A percentile compares a stretch with the other conserved stretches of the same genome.
Evolutionary conservation across 1,140 invertebrate genomes (phyloP).

Genomic region (Pissodes strobi): DNA sequence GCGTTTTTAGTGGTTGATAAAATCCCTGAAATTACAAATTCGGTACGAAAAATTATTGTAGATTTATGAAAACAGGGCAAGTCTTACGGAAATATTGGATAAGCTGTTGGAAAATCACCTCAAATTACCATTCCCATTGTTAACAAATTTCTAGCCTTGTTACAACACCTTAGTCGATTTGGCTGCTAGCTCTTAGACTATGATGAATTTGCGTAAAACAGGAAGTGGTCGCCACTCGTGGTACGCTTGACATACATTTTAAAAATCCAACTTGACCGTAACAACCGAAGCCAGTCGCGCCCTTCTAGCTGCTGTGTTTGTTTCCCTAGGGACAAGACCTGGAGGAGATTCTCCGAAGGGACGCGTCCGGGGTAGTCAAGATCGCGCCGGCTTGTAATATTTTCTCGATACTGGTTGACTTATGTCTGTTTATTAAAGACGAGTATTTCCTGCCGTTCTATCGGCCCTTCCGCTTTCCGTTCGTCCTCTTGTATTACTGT

Average conservation of each 20-base stretch:
- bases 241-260: too few relatives aligned
- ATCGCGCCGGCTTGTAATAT: constrained; percentile 53
- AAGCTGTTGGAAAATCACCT: background rate
- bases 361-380: constrained; percentile 47
- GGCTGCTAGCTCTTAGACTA: too few relatives aligned
- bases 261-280: constrained; percentile 8
- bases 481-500: constrained; percentile 56
- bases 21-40: background rate
- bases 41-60: too few relatives aligned
- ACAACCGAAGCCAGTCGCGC: constrained; percentile 25
- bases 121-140: too few relatives aligned
- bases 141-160: too few relatives aligned
- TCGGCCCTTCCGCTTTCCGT: constrained; percentile 56
- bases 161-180: too few relatives aligned
- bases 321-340: constrained; percentile 48
- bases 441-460: constrained; percentile 53
- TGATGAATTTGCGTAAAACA: too few relatives aligned
- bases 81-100: background rate
- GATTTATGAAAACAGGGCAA: too few relatives aligned
- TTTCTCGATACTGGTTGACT: constrained; percentile 52
- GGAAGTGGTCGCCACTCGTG: too few relatives aligned
- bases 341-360: constrained; percentile 46
- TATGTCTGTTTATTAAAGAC: constrained; percentile 56
- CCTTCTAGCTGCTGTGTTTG: constrained; percentile 48
- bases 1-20: too few relatives aligned